Evolutionary conservation across 2,797 vertebrate genomes (phyloP).

Genomic region (Adelosebastes latens): DNA sequence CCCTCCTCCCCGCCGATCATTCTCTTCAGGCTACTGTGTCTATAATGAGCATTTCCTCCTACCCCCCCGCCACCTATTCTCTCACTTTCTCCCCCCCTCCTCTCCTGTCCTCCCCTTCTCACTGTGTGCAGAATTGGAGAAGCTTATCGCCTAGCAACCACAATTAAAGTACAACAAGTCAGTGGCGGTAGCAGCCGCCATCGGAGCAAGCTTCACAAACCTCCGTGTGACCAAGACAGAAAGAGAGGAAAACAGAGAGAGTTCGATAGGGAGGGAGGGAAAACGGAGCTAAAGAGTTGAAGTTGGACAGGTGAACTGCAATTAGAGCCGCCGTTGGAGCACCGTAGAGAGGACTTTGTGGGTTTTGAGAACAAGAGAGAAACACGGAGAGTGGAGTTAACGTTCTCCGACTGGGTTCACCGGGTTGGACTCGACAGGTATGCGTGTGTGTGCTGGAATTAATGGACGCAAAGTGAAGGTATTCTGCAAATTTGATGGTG

Average conservation of each 20-base stretch:
- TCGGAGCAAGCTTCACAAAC: slow-evolving; percentile 67
- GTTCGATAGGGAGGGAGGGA: slow-evolving; percentile 18
- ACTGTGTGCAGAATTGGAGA: slow-evolving; percentile 80
- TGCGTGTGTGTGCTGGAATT: slow-evolving; percentile 58
- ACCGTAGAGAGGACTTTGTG: slow-evolving; percentile 39
- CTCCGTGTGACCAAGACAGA: slow-evolving; percentile 55
- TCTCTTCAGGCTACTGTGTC: slow-evolving; percentile 63
- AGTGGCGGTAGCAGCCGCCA: slow-evolving; percentile 73
- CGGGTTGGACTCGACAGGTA: slow-evolving; percentile 72
- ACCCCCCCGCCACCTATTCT: slow-evolving; percentile 55
- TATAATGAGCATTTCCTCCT: slow-evolving; percentile 76
- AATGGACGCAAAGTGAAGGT: slow-evolving; percentile 31
- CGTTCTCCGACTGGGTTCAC: slow-evolving; percentile 30
- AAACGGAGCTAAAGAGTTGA: slow-evolving; percentile 40
- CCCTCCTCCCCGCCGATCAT: slow-evolving; percentile 38
- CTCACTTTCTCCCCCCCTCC: slow-evolving; percentile 41
- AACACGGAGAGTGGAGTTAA: slow-evolving; percentile 45
- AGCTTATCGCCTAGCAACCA: slow-evolving; percentile 88
- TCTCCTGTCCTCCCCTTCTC: slow-evolving; percentile 65
- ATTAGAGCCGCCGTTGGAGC: slow-evolving; percentile 31
- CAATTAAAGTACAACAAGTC: slow-evolving; percentile 89
- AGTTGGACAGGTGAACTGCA: slow-evolving; percentile 73
- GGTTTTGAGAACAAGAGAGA: slow-evolving; percentile 31
- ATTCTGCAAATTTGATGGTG: slow-evolving; percentile 1
- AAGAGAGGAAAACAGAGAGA: slow-evolving; percentile 31